phyloP scores from a whole-genome alignment of 2,113 vertebrate genomes.

The Tonatia bakeri region DNA sequence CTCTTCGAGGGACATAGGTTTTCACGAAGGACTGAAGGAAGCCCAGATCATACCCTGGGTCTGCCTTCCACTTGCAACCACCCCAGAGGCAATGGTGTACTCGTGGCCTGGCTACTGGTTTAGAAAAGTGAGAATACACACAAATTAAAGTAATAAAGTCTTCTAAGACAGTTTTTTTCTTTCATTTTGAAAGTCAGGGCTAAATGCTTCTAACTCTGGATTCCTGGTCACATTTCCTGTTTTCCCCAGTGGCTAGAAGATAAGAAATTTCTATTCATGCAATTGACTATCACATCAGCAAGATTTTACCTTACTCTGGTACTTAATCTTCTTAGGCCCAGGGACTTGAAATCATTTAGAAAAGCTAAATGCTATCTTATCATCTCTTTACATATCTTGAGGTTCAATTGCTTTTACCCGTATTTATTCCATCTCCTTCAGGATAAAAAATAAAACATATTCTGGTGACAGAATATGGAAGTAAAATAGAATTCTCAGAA shows the following conservation, averaged over 20 bases:
- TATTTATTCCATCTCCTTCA: conserved; percentile 40
- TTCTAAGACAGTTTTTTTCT: neutral
- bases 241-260: conserved; percentile 30
- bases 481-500: conserved; percentile 46
- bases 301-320: conserved; percentile 8
- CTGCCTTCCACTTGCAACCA: neutral
- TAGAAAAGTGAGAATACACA: neutral
- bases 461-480: neutral
- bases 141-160: conserved; percentile 10
- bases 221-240: conserved; percentile 28
- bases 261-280: conserved; percentile 37
- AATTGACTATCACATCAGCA: conserved; percentile 59
- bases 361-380: conserved; percentile 48
- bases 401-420: conserved; percentile 34
- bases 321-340: conserved; percentile 22
- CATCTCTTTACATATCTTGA: conserved; percentile 34
- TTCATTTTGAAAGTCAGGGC: conserved; percentile 27
- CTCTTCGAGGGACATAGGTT: neutral
- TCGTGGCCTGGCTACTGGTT: neutral
- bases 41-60: neutral
- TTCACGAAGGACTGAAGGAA: neutral
- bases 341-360: conserved; percentile 64
- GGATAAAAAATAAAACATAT: conserved; percentile 3
- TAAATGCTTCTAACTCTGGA: conserved; percentile 27
- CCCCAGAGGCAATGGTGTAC: neutral